Percentiles rank a stretch among this genome's conserved stretches.
Conservation (phyloP, 2,113 vertebrate genomes). For the Microcebus tavaratra region DNA sequence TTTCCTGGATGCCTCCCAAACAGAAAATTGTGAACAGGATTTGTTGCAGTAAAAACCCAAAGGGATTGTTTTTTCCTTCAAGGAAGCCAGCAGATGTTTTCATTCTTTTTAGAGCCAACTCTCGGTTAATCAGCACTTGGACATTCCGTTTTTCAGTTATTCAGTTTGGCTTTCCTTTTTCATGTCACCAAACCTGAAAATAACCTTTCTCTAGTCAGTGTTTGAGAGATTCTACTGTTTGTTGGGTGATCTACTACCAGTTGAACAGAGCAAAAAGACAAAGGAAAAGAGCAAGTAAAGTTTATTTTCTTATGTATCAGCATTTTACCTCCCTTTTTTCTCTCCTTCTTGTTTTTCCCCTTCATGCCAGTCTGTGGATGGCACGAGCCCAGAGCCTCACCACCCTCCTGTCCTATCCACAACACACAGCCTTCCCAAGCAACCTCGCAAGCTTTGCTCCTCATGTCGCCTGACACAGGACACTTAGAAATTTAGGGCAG, state of each 20-base stretch:
- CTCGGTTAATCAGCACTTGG: constrained; percentile 71
- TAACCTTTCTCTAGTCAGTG: not conserved
- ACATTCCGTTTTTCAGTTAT: constrained; percentile 41
- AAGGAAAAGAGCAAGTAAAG: not conserved
- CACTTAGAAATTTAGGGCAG: not conserved
- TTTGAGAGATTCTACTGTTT: not conserved
- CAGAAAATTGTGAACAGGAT: constrained; percentile 79
- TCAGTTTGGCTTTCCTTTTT: constrained; percentile 48
- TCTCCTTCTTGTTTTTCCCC: not conserved
- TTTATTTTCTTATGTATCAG: not conserved
- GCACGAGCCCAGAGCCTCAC: not conserved
- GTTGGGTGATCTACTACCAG: not conserved
- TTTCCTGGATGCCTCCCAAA: constrained; percentile 73
- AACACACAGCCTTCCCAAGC: not conserved
- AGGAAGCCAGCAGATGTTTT: constrained; percentile 75
- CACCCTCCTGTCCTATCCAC: not conserved
- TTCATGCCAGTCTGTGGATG: not conserved
- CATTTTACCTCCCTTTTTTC: not conserved
- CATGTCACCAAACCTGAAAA: not conserved
- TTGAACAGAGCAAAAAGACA: not conserved
- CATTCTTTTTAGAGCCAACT: constrained; percentile 62
- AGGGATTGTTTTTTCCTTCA: constrained; percentile 67
- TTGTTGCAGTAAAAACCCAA: constrained; percentile 75
- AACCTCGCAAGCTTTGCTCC: not conserved
- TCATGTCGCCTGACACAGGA: not conserved